phyloP scores from a whole-genome alignment of 2,797 vertebrate genomes.

The Micropoecilia bifurca region DNA sequence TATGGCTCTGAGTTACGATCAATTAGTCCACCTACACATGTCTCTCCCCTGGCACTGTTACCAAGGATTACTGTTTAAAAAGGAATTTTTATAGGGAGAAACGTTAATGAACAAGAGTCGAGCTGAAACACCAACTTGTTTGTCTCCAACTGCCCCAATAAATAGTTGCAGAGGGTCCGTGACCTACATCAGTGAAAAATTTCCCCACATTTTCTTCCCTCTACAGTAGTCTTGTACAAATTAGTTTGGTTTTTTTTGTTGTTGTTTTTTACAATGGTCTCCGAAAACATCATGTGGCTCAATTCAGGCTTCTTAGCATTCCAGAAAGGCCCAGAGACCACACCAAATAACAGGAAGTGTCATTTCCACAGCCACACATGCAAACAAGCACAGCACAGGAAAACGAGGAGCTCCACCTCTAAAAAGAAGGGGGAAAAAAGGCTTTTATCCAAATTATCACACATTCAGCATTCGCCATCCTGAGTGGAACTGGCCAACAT shows the following conservation, averaged over 20 bases:
- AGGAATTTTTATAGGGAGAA: conserved; percentile 53
- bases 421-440: conserved; percentile 18
- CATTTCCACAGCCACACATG: conserved; percentile 46
- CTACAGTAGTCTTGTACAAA: neutral
- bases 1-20: conserved; percentile 36
- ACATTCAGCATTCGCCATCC: conserved; percentile 11
- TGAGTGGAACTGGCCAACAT: neutral
- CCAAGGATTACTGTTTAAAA: conserved; percentile 33
- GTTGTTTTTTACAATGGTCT: conserved; percentile 3
- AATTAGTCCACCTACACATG: conserved; percentile 48
- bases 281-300: conserved; percentile 12
- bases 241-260: neutral
- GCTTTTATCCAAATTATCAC: conserved; percentile 33
- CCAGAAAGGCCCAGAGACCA: conserved; percentile 33
- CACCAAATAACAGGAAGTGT: conserved; percentile 66
- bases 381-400: conserved; percentile 33
- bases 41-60: conserved; percentile 27
- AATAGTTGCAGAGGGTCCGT: conserved; percentile 1
- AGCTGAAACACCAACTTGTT: neutral
- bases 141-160: conserved; percentile 23
- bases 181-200: neutral
- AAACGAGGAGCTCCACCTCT: conserved; percentile 39
- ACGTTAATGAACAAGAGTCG: conserved; percentile 23
- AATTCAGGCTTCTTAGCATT: conserved; percentile 51
- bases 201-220: conserved; percentile 1